Percentiles rank a stretch among this genome's conserved stretches.
Conservation (phyloP, 2,113 vertebrate species). For the Sinocyclocheilus grahami region DNA sequence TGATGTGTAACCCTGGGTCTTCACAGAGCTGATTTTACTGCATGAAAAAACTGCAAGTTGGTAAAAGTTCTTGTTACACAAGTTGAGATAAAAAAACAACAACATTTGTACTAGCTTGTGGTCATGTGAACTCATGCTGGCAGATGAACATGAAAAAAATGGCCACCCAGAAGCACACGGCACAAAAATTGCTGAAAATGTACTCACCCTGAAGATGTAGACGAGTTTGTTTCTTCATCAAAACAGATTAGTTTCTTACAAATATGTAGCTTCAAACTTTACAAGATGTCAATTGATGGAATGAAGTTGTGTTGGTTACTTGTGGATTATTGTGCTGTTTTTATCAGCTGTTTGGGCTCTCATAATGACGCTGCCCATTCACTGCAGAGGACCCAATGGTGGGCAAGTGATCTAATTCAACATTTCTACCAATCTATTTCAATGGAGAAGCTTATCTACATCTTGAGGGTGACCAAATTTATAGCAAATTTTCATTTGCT, state of each 20-base stretch:
- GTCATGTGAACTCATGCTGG: background rate
- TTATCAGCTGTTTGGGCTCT: too few relatives aligned
- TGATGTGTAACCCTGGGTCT: background rate
- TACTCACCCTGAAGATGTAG: background rate
- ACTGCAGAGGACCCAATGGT: too few relatives aligned
- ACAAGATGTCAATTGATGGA: background rate
- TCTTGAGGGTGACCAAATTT: too few relatives aligned
- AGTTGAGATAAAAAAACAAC: background rate
- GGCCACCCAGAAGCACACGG: background rate
- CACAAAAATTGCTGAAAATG: background rate
- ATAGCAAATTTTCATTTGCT: too few relatives aligned
- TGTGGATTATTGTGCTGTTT: background rate
- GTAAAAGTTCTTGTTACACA: background rate
- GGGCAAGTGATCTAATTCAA: too few relatives aligned
- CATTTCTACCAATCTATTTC: too few relatives aligned
- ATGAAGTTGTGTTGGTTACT: background rate
- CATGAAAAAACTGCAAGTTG: background rate
- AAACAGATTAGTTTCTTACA: background rate
- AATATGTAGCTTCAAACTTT: background rate
- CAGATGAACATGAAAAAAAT: background rate
- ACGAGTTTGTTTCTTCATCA: background rate
- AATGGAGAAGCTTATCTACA: too few relatives aligned
- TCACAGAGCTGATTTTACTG: conserved; percentile 5
- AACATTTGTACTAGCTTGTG: conserved; percentile 1
- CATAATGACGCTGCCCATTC: too few relatives aligned